Base-by-base conservation (phyloP, 1,140 invertebrate genomes). In the Plutomurus gul region DNA sequence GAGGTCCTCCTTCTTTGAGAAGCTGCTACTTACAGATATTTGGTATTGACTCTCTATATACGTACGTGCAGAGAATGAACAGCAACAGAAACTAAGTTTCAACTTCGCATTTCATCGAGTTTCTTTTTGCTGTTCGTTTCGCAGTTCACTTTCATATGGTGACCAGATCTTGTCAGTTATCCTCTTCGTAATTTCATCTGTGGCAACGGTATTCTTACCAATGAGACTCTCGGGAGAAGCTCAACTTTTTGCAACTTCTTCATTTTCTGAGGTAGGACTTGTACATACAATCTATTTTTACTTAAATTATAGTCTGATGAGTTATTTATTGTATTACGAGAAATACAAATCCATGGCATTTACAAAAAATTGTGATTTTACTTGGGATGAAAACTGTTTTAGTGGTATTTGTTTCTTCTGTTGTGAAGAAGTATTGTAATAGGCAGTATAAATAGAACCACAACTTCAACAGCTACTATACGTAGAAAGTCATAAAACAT, bases 1-100 rank as follows among this genome's bases (percentile, higher is more conserved):
- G 56, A 36, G 56, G 56, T 65, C 56, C 56, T 65, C 56, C 56
- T 56, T 56, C 51, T 65, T 27, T 33, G 27, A 16, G 27, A 65
- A 65, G 56, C 56, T 65, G 56, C 56, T n/a, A 65, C 56, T 65
- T 60, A 60, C 33, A 7, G n/a, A 65, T 30, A 33, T 25, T 36
- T 56, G 18, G 30, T n/a, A 30, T 7, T 30, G 22, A 33, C 30
- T 18, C n/a, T 3, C 13, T 65, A n/a, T 27, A 1, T n/a, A 1
- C 4, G 6, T n/a, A 8, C 27, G 18, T 33, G 8, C 56, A 36
- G 56, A 16, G 16, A 13, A 13, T n/a, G 16, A n/a, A 30, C 30
- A 4, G 56, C 1, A 65, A 65, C 30, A 4, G 56, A 1, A 65
- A 65, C 56, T 33, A 36, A 65, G 56, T 65, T 65, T 65, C 56